A percentile compares a stretch with the other conserved stretches of the same genome.
phyloP scores from a whole-genome alignment of 1,140 invertebrate species.

The Conus ventricosus region DNA sequence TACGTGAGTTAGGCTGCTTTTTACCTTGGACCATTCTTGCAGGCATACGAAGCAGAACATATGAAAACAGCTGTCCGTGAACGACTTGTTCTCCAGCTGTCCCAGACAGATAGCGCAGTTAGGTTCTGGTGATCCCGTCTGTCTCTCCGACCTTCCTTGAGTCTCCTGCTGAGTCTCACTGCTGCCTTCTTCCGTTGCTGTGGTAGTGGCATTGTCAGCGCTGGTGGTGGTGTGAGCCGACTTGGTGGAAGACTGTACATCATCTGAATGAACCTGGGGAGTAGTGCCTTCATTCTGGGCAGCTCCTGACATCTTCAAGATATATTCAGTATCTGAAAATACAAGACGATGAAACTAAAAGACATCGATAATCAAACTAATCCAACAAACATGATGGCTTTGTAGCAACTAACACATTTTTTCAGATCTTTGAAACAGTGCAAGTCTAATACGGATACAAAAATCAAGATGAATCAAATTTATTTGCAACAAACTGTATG shows the following conservation, averaged over 20 bases:
- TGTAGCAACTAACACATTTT: too few species aligned
- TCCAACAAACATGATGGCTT: too few species aligned
- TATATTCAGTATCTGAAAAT: too few species aligned
- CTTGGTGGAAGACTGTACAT: constrained; percentile 6
- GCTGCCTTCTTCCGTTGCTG: background rate
- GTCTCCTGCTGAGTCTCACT: background rate
- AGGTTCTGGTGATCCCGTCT: constrained; percentile 68
- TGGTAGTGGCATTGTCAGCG: background rate
- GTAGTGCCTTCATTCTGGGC: background rate
- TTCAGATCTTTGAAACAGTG: too few species aligned
- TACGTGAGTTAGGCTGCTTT: too few species aligned
- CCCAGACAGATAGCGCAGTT: constrained; percentile 93
- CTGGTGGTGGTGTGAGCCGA: background rate
- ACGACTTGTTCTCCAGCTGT: constrained; percentile 89
- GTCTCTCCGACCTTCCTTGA: constrained; percentile 10
- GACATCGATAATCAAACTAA: too few species aligned
- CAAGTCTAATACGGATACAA: too few species aligned
- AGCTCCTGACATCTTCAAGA: constrained; percentile 29
- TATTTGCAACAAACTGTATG: too few species aligned
- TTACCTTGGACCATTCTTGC: constrained; percentile 93
- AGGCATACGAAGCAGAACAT: constrained; percentile 95
- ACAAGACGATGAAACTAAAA: too few species aligned
- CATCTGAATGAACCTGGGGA: background rate
- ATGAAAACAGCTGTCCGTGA: constrained; percentile 93
- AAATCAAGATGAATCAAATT: too few species aligned